Base-by-base conservation (phyloP, 1,140 invertebrate species). In the Drosophila subobscura region DNA sequence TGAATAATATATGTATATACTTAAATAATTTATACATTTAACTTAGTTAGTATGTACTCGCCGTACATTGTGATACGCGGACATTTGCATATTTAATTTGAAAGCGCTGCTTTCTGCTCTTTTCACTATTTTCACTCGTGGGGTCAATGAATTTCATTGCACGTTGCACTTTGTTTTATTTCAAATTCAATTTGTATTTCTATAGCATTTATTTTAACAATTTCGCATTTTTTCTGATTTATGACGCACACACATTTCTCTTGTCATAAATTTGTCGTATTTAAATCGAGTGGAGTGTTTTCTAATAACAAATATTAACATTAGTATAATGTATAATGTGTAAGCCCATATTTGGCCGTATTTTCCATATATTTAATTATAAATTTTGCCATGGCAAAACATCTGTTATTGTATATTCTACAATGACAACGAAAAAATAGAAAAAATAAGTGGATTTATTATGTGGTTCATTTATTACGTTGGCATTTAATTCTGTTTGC, bases 141-240 rank as follows among this genome's bases (percentile, higher is more conserved):
- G 61, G 81, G 77, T 85, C 81, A 85, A 85, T 75, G 81, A 74
- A 74, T 80, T 77, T 52, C 70, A 74, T 81, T 80, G 58, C 58
- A 45, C 56, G 47, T 68, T 70, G 56, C 67, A 70, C 56, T 73
- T 57, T 52, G 25, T 55, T 71, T 75, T 20, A 33, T 57, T 57
- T 47, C 54, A 27, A 59, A 61, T 65, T 56, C 33, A 63, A 51
- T 63, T 63, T 50, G 50, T 46, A 51, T 58, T 67, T 27, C 6
- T 54, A 46, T 53, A 44, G 46, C 33, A 66, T 49, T 52, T 25
- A 49, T 27, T 68, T 49, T 16, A 40, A 33, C 47, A 55, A 67
- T 67, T 68, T 40, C 1, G 23, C 53, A 33, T 44, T 22, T 29
- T n/a, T 10, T 2, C 64, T 68, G 42, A 68, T 68, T 68, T 68